These are phyloP conservation scores for Apeira syringaria DNA, from an alignment of 2,888 invertebrate genomes.

Conservation along the genomic window DNA sequence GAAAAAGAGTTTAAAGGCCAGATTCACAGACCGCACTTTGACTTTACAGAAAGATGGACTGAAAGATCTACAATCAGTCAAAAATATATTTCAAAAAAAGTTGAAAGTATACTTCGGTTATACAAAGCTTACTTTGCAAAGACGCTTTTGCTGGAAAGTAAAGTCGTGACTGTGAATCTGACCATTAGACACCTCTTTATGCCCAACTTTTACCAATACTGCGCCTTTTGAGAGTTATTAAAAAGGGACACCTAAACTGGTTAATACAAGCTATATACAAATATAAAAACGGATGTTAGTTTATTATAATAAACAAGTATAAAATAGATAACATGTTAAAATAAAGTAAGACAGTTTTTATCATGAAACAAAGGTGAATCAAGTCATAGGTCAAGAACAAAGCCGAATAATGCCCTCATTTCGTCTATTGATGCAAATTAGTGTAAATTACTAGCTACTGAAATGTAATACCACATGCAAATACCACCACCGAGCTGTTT, in stretches of 20 bases:
- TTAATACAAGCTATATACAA: conserved; percentile 2
- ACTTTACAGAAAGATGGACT: too few species aligned
- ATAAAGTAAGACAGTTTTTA: not conserved
- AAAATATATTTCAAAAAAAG: too few species aligned
- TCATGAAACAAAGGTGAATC: conserved; percentile 1
- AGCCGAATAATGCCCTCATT: conserved; percentile 17
- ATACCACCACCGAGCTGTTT: conserved; percentile 4
- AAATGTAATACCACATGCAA: conserved; percentile 22
- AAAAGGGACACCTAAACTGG: not conserved
- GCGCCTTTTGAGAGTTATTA: not conserved
- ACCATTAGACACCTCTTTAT: not conserved
- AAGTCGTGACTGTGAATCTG: too few species aligned
- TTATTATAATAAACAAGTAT: too few species aligned
- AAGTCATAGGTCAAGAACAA: conserved; percentile 19
- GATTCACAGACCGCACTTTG: too few species aligned
- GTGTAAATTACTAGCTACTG: conserved; percentile 17
- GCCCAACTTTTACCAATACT: conserved; percentile 20
- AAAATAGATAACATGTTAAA: not conserved
- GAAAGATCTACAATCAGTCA: too few species aligned
- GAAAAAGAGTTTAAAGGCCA: too few species aligned
- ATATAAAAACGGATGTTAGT: not conserved
- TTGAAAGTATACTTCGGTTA: too few species aligned
- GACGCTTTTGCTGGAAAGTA: too few species aligned
- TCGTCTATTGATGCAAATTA: conserved; percentile 16
- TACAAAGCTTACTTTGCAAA: too few species aligned